Evolutionary conservation across 2,113 vertebrate species (phyloP).

Genomic region (Lasiurus cinereus): DNA sequence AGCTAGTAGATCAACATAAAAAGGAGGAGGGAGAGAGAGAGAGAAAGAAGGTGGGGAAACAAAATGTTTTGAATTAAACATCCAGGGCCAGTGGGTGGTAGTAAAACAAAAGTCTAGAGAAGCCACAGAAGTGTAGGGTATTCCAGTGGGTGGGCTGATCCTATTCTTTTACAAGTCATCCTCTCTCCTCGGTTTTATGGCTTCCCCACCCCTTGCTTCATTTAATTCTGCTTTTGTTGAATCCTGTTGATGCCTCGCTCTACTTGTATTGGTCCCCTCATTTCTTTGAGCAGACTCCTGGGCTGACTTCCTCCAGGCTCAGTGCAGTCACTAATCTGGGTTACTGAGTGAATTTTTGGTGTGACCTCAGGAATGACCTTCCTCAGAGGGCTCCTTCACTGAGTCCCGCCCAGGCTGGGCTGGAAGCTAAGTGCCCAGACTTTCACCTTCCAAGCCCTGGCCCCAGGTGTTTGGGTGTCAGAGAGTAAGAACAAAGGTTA

Average conservation of each 20-base stretch:
- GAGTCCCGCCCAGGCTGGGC: background rate
- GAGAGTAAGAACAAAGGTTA: conserved; percentile 39
- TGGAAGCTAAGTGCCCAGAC: background rate
- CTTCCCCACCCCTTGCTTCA: background rate
- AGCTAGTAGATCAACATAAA: background rate
- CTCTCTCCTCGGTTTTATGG: background rate
- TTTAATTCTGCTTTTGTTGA: background rate
- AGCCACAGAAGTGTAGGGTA: background rate
- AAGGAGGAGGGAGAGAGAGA: background rate
- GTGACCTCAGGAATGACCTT: background rate
- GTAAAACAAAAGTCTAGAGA: background rate
- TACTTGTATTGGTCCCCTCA: background rate
- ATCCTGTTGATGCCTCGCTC: background rate
- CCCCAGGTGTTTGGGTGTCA: background rate
- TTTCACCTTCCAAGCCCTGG: background rate
- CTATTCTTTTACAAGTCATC: background rate
- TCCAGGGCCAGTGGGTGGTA: background rate
- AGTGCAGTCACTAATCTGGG: background rate
- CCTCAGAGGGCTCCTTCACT: background rate
- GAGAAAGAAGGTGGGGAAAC: background rate
- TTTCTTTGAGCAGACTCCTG: background rate
- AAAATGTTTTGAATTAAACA: background rate
- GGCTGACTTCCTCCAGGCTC: background rate
- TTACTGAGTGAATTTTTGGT: background rate
- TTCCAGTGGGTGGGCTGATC: background rate